A percentile compares a stretch with the other conserved stretches of the same genome.
Evolutionary conservation across 2,113 vertebrate species (phyloP).

Genomic region (Deroptyus accipitrinus): DNA sequence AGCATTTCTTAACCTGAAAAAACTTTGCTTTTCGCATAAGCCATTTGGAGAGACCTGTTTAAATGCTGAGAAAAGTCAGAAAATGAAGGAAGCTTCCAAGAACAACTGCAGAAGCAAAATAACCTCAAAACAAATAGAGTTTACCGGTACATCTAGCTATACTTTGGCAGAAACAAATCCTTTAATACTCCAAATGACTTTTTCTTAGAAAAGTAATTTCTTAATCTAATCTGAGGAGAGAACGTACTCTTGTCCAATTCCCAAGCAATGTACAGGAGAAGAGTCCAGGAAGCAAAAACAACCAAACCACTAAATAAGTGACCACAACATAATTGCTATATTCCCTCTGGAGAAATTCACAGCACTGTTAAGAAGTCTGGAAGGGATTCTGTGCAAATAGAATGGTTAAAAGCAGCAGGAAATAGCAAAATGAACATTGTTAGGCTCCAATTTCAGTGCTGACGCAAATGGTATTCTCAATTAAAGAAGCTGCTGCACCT

Average conservation of each 20-base stretch:
- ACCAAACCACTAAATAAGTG: not conserved
- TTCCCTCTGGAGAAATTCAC: slow-evolving; percentile 18
- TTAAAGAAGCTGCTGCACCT: not conserved
- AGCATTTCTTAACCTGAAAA: not conserved
- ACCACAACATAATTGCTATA: not conserved
- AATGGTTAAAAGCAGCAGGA: not conserved
- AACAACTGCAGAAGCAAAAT: not conserved
- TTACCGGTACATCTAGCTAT: not conserved
- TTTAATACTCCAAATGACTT: not conserved
- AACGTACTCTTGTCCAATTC: not conserved
- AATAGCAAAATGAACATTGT: not conserved
- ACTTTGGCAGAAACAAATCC: not conserved
- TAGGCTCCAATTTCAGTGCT: not conserved
- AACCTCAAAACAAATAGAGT: not conserved
- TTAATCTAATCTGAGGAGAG: not conserved
- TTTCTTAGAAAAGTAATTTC: slow-evolving; percentile 12
- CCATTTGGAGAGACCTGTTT: not conserved
- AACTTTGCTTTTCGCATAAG: not conserved
- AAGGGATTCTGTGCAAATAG: not conserved
- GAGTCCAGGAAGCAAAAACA: not conserved
- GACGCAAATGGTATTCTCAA: not conserved
- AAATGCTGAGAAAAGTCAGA: not conserved
- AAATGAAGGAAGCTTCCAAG: not conserved
- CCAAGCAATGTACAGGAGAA: not conserved
- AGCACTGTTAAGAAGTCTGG: not conserved